Percentiles rank a stretch among this genome's conserved stretches.
Evolutionary conservation across 1,140 invertebrate species (phyloP).

Genomic region (Ceratina australensis): DNA sequence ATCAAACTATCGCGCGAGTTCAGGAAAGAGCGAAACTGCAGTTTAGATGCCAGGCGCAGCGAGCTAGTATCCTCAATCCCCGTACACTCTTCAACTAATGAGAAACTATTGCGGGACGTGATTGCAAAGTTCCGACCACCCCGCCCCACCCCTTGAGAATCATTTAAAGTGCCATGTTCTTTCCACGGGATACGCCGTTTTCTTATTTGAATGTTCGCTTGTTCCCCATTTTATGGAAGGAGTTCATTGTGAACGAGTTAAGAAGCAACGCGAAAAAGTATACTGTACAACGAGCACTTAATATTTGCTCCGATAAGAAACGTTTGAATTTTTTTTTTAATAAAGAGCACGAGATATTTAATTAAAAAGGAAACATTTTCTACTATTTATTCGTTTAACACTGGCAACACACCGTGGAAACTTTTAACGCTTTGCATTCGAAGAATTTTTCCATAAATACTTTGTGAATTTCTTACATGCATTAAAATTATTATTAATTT

Average conservation of each 20-base stretch:
- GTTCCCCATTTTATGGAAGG: neutral
- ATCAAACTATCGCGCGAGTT: constrained; percentile 14
- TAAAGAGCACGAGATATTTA: too few relatives aligned
- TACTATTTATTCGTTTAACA: too few relatives aligned
- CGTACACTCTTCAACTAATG: constrained; percentile 35
- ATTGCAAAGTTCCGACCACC: constrained; percentile 9
- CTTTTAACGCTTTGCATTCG: too few relatives aligned
- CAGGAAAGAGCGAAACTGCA: constrained; percentile 29
- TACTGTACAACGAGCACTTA: too few relatives aligned
- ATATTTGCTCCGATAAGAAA: neutral
- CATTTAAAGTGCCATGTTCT: constrained; percentile 10
- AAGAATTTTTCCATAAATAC: too few relatives aligned
- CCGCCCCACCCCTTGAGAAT: neutral
- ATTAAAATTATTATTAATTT: too few relatives aligned
- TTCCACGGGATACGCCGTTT: neutral
- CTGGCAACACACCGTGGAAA: too few relatives aligned
- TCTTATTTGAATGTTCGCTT: neutral
- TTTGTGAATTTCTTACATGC: too few relatives aligned
- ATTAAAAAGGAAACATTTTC: too few relatives aligned
- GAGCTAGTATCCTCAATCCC: neutral
- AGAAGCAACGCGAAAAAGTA: neutral
- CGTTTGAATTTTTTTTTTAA: neutral
- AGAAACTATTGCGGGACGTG: constrained; percentile 45
- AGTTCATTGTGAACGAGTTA: neutral
- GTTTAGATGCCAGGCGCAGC: constrained; percentile 36